Base-by-base conservation (phyloP, 2,888 invertebrate species). In the Eristalinus sepulchralis region DNA sequence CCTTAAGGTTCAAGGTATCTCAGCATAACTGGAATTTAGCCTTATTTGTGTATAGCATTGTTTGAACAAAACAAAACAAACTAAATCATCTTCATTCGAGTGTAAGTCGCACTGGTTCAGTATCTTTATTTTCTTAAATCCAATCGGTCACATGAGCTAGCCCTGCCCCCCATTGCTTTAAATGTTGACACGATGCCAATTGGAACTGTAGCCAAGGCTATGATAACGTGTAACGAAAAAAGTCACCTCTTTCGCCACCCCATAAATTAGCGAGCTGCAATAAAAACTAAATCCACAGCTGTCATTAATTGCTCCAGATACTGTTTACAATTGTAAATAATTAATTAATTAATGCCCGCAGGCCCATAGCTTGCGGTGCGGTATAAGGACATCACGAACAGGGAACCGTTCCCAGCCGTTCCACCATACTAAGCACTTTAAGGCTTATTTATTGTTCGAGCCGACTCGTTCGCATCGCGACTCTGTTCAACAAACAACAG, bases 301-400 rank as follows among this genome's bases (percentile, higher is more conserved):
- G 39, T 36, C 36, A 62, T 75, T 75, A 57, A 75, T 81, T 81
- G 55, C 68, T 70, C 47, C 55, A 55, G 39, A 68, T 73, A 68
- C n/a, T 72, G 68, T 81, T 81, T 75, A 81, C 75, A 70, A 64
- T 81, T 81, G 75, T 81, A 68, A 75, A 70, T 68, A 68, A 59
- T 63, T 68, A 81, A 68, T 47, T 72, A 80, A 80, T 80, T 81
- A 81, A 81, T 81, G 47, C 75, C 68, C 55, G n/a, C 27, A n/a
- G 27, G 27, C 27, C 27, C n/a, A 9, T 9, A 33, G 17, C 11
- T 11, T 67, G 27, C 13, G 27, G 17, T 47, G 62, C 33, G 39
- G 31, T 17, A 60, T 31, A 17, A 24, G 11, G 47, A 76, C 31
- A 59, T 36, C 31, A 20, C 66, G 13, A n/a, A 20, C 17, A 22